These are phyloP conservation scores for Pristionchus entomophagus DNA, from an alignment of 2,888 invertebrate species.

Conservation along the genomic window DNA sequence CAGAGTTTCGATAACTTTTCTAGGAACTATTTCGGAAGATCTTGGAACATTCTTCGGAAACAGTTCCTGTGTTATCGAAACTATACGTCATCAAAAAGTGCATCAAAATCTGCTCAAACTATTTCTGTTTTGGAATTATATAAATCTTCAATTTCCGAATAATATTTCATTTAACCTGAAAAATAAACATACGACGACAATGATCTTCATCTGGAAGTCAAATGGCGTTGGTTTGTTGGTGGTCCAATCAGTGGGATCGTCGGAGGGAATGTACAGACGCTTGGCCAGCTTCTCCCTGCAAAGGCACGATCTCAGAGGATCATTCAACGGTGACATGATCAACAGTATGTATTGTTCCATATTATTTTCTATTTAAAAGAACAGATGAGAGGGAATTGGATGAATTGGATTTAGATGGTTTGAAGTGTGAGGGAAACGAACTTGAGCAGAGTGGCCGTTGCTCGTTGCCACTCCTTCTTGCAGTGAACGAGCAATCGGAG, in stretches of 20 bases:
- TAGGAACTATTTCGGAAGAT: not conserved
- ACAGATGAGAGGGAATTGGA: too few relatives aligned
- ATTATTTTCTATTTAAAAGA: not conserved
- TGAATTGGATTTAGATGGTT: not conserved
- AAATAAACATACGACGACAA: conserved; percentile 56
- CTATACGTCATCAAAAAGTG: too few relatives aligned
- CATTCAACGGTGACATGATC: not conserved
- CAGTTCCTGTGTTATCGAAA: too few relatives aligned
- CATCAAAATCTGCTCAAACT: too few relatives aligned
- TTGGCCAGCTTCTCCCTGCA: conserved; percentile 75
- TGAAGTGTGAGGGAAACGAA: not conserved
- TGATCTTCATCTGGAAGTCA: conserved; percentile 72
- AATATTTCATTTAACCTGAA: not conserved
- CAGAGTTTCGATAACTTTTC: not conserved
- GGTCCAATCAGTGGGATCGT: conserved; percentile 67
- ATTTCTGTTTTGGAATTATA: too few relatives aligned
- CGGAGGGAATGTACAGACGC: conserved; percentile 55
- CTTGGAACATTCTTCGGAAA: too few relatives aligned
- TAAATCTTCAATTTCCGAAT: too few relatives aligned
- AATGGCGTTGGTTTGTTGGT: conserved; percentile 68
- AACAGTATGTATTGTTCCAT: too few relatives aligned
- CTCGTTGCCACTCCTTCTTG: conserved; percentile 77
- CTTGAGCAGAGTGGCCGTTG: conserved; percentile 76
- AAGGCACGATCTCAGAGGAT: not conserved
- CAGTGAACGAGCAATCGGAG: conserved; percentile 79